Base-by-base conservation (phyloP, 2,797 vertebrate species). In the Aldrovandia affinis region DNA sequence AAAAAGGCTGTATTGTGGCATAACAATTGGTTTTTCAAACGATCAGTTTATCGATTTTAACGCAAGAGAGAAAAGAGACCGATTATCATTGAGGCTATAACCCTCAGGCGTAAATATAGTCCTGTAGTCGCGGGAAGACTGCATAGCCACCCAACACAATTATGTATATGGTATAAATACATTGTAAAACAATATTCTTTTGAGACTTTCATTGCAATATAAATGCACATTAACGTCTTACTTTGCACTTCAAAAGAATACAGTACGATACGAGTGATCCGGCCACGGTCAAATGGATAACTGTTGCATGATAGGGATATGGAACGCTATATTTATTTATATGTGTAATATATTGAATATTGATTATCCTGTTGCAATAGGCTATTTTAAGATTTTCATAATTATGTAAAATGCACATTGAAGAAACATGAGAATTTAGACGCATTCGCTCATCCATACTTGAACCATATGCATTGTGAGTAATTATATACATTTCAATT, bases 401-500 rank as follows among this genome's bases (percentile, higher is more conserved):
- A 42, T 39, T 75, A 75, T 75, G 36, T 39, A 75, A 50, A 7
- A 63, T 44, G 89, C 87, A 90, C n/a, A n/a, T n/a, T n/a, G n/a
- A n/a, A n/a, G n/a, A n/a, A n/a, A n/a, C 0, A 50, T 50, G 47
- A 12, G 6, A 6, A 50, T 50, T 6, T 2, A 50, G 47, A 50
- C 47, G 47, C 12, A 50, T 12, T 50, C 83, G 22, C 22, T 12
- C 25, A 2, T 25, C 15, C 73, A 42, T n/a, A n/a, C 73, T 25
- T 44, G 42, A 20, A 77, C 22, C 8, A 7, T n/a, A 20, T 47
- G 42, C 42, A 77, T 10, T 22, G 0, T 44, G 22, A 77, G 22
- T 12, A 25, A 44, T n/a, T 33, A 25, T 44, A 39, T 39, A 73
- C 33, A 30, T 73, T n/a, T 28, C 5, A 54, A 50, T 28, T 91